phyloP scores from a whole-genome alignment of 2,888 invertebrate species.

The Apamea epomidion region DNA sequence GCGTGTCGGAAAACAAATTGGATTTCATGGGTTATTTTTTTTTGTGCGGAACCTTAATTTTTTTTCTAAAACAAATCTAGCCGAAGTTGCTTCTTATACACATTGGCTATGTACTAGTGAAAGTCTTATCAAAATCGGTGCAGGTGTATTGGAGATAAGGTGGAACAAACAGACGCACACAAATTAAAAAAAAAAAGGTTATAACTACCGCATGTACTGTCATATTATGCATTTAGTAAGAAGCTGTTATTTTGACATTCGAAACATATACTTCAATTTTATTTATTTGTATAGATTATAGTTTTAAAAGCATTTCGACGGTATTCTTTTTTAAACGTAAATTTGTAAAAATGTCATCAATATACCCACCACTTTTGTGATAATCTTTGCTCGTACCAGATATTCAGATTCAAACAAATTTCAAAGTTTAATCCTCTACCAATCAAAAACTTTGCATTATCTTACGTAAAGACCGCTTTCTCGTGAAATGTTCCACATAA shows the following conservation, averaged over 20 bases:
- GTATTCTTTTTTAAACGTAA: background rate
- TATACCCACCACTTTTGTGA: background rate
- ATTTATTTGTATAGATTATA: too few relatives aligned
- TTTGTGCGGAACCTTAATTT: too few relatives aligned
- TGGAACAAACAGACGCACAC: too few relatives aligned
- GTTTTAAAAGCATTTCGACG: background rate
- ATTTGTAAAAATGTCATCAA: background rate
- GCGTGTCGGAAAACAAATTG: background rate
- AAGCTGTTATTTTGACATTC: background rate
- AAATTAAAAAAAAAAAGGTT: too few relatives aligned
- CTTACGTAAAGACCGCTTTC: too few relatives aligned
- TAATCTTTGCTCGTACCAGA: background rate
- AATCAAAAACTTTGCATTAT: background rate
- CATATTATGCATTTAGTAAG: too few relatives aligned
- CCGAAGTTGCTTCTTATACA: background rate
- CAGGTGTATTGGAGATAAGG: background rate
- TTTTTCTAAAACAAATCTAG: too few relatives aligned
- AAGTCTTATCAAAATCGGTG: background rate
- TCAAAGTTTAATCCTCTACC: background rate
- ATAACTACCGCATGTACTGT: too few relatives aligned
- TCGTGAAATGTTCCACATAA: too few relatives aligned
- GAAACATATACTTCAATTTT: background rate
- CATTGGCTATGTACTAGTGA: background rate
- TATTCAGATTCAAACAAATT: too few relatives aligned
- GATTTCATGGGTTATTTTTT: background rate